Evolutionary conservation across 2,797 vertebrate genomes (phyloP).

Genomic region (Argyrosomus regius): DNA sequence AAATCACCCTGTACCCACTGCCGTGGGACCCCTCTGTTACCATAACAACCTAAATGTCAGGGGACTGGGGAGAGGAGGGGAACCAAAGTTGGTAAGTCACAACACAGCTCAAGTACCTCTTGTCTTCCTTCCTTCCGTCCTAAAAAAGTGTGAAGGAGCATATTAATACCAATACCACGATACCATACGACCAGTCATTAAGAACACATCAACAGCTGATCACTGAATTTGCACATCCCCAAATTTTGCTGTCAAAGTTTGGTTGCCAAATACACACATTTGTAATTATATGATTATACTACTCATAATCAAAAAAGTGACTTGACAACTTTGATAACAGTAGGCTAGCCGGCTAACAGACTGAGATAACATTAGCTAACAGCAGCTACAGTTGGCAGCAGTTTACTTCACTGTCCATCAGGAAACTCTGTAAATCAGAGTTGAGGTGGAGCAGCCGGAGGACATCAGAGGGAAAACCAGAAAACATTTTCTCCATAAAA

Average conservation of each 20-base stretch:
- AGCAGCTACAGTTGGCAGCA: no score
- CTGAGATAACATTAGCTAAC: no score
- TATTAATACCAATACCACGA: neutral
- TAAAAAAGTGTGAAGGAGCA: neutral
- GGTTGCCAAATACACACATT: neutral
- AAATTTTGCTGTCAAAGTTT: neutral
- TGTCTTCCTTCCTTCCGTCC: neutral
- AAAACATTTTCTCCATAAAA: no score
- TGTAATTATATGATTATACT: no score
- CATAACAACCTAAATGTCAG: constrained; percentile 75
- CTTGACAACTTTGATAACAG: no score
- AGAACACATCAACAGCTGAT: neutral
- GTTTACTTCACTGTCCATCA: no score
- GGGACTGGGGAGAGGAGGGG: constrained; percentile 15
- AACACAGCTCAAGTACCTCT: constrained; percentile 41
- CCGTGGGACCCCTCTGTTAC: constrained; percentile 39
- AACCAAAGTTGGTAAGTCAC: constrained; percentile 43
- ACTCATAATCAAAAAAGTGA: no score
- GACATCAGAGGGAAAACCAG: no score
- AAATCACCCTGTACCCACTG: constrained; percentile 44
- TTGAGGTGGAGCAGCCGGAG: no score
- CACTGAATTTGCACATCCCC: neutral
- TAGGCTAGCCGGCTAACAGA: no score
- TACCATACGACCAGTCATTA: neutral
- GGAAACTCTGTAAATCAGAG: no score